phyloP scores from a whole-genome alignment of 2,797 vertebrate species.

The Menidia menidia region DNA sequence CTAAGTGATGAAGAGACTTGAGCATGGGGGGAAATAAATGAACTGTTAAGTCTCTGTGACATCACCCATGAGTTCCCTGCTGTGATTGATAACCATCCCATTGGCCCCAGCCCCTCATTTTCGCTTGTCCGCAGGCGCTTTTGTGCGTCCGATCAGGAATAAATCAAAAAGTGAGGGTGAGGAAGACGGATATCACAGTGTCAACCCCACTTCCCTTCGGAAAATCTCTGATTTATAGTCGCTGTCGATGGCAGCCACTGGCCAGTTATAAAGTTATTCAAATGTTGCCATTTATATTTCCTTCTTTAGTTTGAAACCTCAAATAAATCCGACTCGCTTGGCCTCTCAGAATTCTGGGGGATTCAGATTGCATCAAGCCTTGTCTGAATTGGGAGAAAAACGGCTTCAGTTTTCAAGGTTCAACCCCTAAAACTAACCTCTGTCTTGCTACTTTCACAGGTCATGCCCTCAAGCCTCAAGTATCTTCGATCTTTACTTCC shows the following conservation, averaged over 20 bases:
- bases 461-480: slow-evolving; percentile 98
- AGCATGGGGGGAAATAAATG: slow-evolving; percentile 77
- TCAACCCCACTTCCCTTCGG: slow-evolving; percentile 81
- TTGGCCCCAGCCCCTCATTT: slow-evolving; percentile 78
- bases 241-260: slow-evolving; percentile 73
- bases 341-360: slow-evolving; percentile 47
- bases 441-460: slow-evolving; percentile 80
- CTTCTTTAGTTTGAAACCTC: slow-evolving; percentile 75
- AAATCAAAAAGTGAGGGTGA: slow-evolving; percentile 84
- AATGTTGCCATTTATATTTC: slow-evolving; percentile 80
- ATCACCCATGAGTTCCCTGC: slow-evolving; percentile 77
- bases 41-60: slow-evolving; percentile 80
- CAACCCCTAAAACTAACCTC: slow-evolving; percentile 39
- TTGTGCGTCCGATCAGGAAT: slow-evolving; percentile 84
- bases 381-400: slow-evolving; percentile 58
- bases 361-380: slow-evolving; percentile 40
- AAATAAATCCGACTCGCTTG: slow-evolving; percentile 76
- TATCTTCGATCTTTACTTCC: slow-evolving; percentile 98
- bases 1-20: slow-evolving; percentile 80
- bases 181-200: slow-evolving; percentile 81
- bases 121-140: slow-evolving; percentile 79
- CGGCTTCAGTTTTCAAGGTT: slow-evolving; percentile 17
- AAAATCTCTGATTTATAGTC: slow-evolving; percentile 83
- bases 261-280: slow-evolving; percentile 80
- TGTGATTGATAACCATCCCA: slow-evolving; percentile 84